Evolutionary conservation across 2,797 vertebrate species (phyloP).

Genomic region (Myoxocephalus aenaeus): DNA sequence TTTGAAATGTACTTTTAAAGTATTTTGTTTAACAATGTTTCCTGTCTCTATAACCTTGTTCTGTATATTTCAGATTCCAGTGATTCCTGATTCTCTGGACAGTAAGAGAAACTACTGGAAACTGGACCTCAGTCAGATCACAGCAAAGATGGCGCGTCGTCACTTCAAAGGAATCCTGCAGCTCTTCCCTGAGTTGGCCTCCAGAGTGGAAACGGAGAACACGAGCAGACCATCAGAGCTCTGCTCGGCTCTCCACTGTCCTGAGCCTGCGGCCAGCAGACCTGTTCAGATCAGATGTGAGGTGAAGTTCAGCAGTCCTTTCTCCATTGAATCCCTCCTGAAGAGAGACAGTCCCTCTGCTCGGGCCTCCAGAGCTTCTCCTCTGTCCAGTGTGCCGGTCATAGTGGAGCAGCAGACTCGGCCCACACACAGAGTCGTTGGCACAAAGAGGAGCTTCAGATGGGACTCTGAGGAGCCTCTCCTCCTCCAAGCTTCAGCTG

Average conservation of each 20-base stretch:
- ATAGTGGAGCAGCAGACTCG: too few relatives aligned
- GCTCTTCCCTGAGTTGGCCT: slow-evolving; percentile 72
- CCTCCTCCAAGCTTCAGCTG: neutral
- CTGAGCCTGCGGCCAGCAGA: slow-evolving; percentile 23
- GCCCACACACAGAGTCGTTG: neutral
- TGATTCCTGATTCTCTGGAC: slow-evolving; percentile 52
- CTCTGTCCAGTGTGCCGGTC: slow-evolving; percentile 29
- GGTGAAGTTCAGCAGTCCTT: slow-evolving; percentile 77
- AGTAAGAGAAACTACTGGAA: slow-evolving; percentile 82
- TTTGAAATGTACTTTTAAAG: neutral
- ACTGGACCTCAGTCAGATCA: slow-evolving; percentile 77
- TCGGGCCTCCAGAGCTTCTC: slow-evolving; percentile 8
- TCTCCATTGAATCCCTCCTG: slow-evolving; percentile 82
- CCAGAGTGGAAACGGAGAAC: slow-evolving; percentile 29
- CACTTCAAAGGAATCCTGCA: slow-evolving; percentile 78
- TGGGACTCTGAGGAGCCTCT: slow-evolving; percentile 45
- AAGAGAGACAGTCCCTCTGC: slow-evolving; percentile 56
- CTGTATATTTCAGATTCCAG: slow-evolving; percentile 68
- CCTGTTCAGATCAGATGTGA: slow-evolving; percentile 29
- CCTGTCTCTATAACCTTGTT: neutral
- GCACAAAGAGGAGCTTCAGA: slow-evolving; percentile 31
- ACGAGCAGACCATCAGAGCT: accelerated
- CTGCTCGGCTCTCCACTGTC: neutral
- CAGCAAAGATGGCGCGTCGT: slow-evolving; percentile 80
- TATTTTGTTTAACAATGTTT: accelerated